These are phyloP conservation scores for Prunella fulvescens DNA, from an alignment of 2,113 vertebrate genomes.

Conservation along the genomic window DNA sequence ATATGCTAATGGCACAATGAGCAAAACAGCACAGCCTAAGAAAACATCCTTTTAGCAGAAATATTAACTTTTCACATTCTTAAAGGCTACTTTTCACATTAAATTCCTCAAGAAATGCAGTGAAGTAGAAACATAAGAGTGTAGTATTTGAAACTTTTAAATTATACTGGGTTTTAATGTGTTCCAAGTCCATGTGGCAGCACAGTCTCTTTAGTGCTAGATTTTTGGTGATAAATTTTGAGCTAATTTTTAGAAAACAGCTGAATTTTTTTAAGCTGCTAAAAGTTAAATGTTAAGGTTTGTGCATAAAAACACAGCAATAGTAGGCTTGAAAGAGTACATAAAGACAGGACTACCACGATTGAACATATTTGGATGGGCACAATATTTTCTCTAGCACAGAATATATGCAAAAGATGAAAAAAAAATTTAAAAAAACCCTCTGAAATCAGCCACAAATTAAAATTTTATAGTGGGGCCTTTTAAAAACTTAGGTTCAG, in stretches of 20 bases:
- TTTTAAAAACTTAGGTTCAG: not conserved
- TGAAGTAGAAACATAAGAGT: not conserved
- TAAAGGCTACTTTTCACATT: not conserved
- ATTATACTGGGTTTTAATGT: not conserved
- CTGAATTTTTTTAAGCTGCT: not conserved
- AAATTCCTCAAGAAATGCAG: constrained; percentile 21
- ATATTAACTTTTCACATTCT: constrained; percentile 32
- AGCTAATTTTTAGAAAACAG: not conserved
- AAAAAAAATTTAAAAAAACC: not conserved
- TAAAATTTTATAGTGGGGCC: not conserved
- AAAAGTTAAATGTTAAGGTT: not conserved
- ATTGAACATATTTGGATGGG: not conserved
- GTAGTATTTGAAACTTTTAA: not conserved
- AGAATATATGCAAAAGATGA: not conserved
- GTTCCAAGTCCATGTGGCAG: not conserved
- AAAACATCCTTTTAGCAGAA: constrained; percentile 34
- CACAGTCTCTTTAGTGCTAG: not conserved
- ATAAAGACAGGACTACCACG: not conserved
- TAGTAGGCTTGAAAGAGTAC: not conserved
- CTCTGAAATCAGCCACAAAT: not conserved
- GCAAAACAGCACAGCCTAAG: constrained; percentile 36
- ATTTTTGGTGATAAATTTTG: not conserved
- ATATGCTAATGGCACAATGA: not conserved
- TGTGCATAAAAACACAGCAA: not conserved
- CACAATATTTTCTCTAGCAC: not conserved